Percentiles rank a stretch among this genome's conserved stretches.
Evolutionary conservation across 2,113 vertebrate species (phyloP).

Genomic region (Lophius piscatorius): DNA sequence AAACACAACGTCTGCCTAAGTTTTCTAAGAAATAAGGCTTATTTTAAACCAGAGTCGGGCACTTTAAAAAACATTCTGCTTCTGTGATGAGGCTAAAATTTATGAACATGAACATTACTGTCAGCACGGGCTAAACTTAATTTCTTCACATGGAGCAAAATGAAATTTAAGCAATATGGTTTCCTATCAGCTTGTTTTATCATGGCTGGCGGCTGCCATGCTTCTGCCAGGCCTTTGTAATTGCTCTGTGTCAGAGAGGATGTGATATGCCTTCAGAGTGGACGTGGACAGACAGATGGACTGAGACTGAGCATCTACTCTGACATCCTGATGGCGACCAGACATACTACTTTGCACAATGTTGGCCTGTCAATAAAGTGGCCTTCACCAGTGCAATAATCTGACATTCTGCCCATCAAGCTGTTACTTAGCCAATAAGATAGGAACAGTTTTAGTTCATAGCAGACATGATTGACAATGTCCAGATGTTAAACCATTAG

Average conservation of each 20-base stretch:
- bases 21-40: too few relatives aligned
- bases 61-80: too few relatives aligned
- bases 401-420: slow-evolving; percentile 53
- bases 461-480: too few relatives aligned
- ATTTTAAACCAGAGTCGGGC: too few relatives aligned
- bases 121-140: slow-evolving; percentile 32
- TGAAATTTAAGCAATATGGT: slow-evolving; percentile 35
- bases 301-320: slow-evolving; percentile 60
- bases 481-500: too few relatives aligned
- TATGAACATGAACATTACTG: too few relatives aligned
- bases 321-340: slow-evolving; percentile 63
- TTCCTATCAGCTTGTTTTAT: slow-evolving; percentile 45
- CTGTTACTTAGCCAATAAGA: too few relatives aligned
- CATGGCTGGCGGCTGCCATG: slow-evolving; percentile 47
- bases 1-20: too few relatives aligned
- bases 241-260: slow-evolving; percentile 65
- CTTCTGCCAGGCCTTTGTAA: slow-evolving; percentile 65
- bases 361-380: slow-evolving; percentile 73
- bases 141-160: slow-evolving; percentile 40
- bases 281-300: slow-evolving; percentile 76
- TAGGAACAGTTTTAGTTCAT: too few relatives aligned
- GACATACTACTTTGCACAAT: slow-evolving; percentile 62
- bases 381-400: slow-evolving; percentile 60
- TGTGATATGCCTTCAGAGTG: slow-evolving; percentile 55
- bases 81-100: too few relatives aligned